These are phyloP conservation scores for Trichonephila clavipes DNA, from an alignment of 1,140 invertebrate genomes.

Conservation along the genomic window DNA sequence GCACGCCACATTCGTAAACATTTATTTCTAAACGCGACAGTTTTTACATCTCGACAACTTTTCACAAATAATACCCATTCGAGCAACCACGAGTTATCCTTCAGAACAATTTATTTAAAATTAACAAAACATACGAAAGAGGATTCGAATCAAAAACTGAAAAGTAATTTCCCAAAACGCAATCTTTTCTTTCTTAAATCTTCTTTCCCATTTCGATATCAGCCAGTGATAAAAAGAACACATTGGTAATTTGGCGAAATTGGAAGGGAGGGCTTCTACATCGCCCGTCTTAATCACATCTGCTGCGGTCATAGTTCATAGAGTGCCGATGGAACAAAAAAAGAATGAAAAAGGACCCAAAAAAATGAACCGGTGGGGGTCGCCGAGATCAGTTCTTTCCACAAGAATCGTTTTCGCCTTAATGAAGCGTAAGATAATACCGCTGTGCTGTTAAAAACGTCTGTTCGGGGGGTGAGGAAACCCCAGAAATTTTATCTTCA, in stretches of 20 bases:
- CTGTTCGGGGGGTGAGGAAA: not conserved
- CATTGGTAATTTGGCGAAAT: conserved; percentile 21
- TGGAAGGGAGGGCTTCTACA: not conserved
- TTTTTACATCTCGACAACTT: too few species aligned
- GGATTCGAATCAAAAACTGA: too few species aligned
- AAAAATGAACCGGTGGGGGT: not conserved
- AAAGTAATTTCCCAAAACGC: not conserved
- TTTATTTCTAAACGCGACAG: too few species aligned
- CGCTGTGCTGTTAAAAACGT: conserved; percentile 13
- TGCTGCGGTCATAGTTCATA: conserved; percentile 34
- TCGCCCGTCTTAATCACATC: conserved; percentile 28
- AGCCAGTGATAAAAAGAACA: not conserved
- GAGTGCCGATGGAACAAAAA: not conserved
- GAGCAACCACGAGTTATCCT: too few species aligned
- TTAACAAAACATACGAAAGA: too few species aligned
- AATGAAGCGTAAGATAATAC: conserved; percentile 41
- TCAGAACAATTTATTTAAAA: too few species aligned
- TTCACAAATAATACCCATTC: too few species aligned
- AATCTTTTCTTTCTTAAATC: not conserved
- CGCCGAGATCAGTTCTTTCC: not conserved
- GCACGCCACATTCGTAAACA: too few species aligned
- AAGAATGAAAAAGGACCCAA: not conserved
- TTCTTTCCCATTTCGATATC: not conserved
- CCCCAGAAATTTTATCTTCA: conserved; percentile 18
- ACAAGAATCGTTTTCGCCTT: conserved; percentile 30